Evolutionary conservation across 1,140 invertebrate species (phyloP), one percentile per base, ranked within the genome.

Genomic region (Elysia chlorotica): DNA sequence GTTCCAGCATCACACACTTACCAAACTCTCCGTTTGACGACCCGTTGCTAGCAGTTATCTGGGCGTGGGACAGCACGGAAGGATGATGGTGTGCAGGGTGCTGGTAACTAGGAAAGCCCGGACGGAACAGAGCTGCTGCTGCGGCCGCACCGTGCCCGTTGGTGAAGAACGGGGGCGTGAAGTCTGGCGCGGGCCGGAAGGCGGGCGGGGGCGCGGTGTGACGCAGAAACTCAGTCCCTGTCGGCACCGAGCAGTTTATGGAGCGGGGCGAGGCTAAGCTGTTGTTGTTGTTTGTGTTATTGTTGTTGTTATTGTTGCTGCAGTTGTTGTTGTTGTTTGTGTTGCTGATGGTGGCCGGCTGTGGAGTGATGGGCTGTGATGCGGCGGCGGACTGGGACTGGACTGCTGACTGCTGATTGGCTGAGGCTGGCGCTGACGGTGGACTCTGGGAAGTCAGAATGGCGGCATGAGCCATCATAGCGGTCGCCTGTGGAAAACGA

Each of bases 91-190:
- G 82, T 2, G 86, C 83, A 3, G 83, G 84, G 76, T 84, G 83
- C 71, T 83, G 82, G 74, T 84, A 85, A 37, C 76, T 74, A n/a
- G 83, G 66, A 41, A 76, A 76, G 10, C 75, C 75, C 2, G 79
- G 80, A 65, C 85, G 83, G 33, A 82, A 84, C 23, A 83, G 82
- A 59, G 81, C 78, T 28, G 84, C 68, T n/a, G n/a, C n/a, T n/a
- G n/a, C n/a, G n/a, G n/a, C n/a, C n/a, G n/a, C n/a, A 14, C 86
- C 85, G 61, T 85, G 84, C 30, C 83, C 83, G 72, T 86, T 86
- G 36, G 85, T 74, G 69, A 87, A 86, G 74, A 86, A 86, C 31
- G 84, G 79, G 57, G 82, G 75, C n/a, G 81, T 82, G 68, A 86
- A 82, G 30, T 85, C 81, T 23, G 81, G 85, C 4, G 76, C 71